Evolutionary conservation across 1,140 invertebrate species (phyloP), one percentile per base, ranked within the genome.

Genomic region (Atta colombica): DNA sequence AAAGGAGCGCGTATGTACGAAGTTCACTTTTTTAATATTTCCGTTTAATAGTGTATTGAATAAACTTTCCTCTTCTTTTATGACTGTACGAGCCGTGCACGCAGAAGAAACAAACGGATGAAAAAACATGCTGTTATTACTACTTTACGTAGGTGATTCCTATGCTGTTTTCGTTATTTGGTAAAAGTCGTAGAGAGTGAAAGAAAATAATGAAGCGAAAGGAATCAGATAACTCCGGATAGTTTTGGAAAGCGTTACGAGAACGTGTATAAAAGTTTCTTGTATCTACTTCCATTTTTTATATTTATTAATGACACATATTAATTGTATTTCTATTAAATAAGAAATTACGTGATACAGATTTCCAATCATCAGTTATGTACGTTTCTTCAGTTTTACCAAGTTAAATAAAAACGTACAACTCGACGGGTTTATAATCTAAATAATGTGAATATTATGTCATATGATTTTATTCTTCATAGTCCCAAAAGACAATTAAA

Each of bases 11-110:
- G 39, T 35, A 35, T 1, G 18, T 18, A 21, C 14, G 12, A 28
- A 25, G 8, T 39, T n/a, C 80, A 3, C 5, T 45, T 63, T 84
- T 69, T 45, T 55, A n/a, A 25, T 49, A 72, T 82, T 61, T 61
- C 28, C 18, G 18, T 16, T 55, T n/a, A 55, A 18, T 14, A 63
- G 39, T 39, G 16, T 55, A 55, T 69, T n/a, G n/a, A 25, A 18
- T 39, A 39, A 55, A 55, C 51, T 14, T 45, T 1, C 12, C 45
- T 39, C 7, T 18, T 3, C 35, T 45, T 69, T 69, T 25, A 25
- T 7, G n/a, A 35, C 7, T 68, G 8, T 1, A n/a, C 35, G n/a
- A 10, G 4, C 10, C 4, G 14, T 21, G 10, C 14, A 6, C 12
- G 25, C 25, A 12, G 7, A 14, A 66, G n/a, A 10, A 71, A 25